Evolutionary conservation across 2,797 vertebrate species (phyloP).

Genomic region (Setipinna tenuifilis): DNA sequence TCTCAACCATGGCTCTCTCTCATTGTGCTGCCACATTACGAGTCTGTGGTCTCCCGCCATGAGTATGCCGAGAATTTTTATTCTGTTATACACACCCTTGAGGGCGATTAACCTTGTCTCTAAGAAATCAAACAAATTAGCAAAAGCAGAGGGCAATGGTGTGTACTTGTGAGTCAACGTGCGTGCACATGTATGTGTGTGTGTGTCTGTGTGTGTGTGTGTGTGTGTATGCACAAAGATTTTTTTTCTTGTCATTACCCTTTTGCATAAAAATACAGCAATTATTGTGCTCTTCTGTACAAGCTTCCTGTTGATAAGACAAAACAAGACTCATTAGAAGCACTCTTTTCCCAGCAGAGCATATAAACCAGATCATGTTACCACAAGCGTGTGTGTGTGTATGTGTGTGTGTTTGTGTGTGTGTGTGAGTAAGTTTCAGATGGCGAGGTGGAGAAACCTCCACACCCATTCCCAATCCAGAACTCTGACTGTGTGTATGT

Average conservation of each 20-base stretch:
- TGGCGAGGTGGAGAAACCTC: too few species aligned
- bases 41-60: not conserved
- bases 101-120: conserved; percentile 47
- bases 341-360: conserved; percentile 29
- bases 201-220: not conserved
- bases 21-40: not conserved
- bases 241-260: conserved; percentile 46
- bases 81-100: conserved; percentile 27
- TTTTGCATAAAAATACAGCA: conserved; percentile 40
- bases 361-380: not conserved
- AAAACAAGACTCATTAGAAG: conserved; percentile 33
- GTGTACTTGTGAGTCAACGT: not conserved
- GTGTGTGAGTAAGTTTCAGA: not conserved
- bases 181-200: not conserved
- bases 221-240: conserved; percentile 2
- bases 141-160: conserved; percentile 36
- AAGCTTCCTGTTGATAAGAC: conserved; percentile 19
- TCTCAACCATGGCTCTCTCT: not conserved
- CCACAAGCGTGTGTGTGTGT: not conserved
- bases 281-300: conserved; percentile 38
- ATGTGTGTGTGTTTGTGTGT: not conserved
- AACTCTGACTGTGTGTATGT: not conserved
- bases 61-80: not conserved
- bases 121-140: conserved; percentile 50
- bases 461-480: too few species aligned